Base-by-base conservation (phyloP, 2,113 vertebrate species). In the Tenrec ecaudatus region DNA sequence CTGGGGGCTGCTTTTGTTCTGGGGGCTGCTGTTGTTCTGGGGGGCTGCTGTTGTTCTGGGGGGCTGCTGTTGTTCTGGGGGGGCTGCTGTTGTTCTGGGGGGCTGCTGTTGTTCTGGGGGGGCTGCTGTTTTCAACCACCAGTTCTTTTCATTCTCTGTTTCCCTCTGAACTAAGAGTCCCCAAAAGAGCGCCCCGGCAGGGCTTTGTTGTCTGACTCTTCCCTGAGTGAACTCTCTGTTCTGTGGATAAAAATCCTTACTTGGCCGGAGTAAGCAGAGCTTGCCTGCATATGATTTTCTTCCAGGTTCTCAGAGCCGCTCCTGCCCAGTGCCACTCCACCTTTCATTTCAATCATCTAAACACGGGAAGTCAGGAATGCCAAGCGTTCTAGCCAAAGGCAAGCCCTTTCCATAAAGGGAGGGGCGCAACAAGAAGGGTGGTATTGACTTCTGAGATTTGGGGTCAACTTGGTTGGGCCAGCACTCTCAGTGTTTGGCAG, bases 1-100 rank as follows among this genome's bases (percentile, higher is more conserved):
- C n/a, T n/a, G n/a, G n/a, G n/a, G n/a, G n/a, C n/a, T 19, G 84
- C 90, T 94, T 93, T 87, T 77, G 12, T 76, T 76, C 76, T 86
- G 75, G n/a, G 7, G 85, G 29, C 11, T 10, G 9, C 36, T 90
- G n/a, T 90, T 88, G n/a, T n/a, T n/a, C n/a, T n/a, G n/a, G n/a
- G n/a, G n/a, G n/a, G n/a, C n/a, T 19, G 84, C 90, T 94, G 92
- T 87, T 77, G 12, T 76, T 76, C 76, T 86, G 75, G n/a, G 7
- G 85, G 29, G 9, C 11, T 10, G 9, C 36, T 90, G n/a, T 90
- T 88, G n/a, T n/a, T n/a, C n/a, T n/a, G n/a, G n/a, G n/a, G n/a
- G n/a, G n/a, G n/a, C n/a, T 19, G 84, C 90, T 94, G 92, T 87
- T 77, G 12, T 76, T 76, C 76, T 86, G 75, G n/a, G 7, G 85